Evolutionary conservation across 30 jellyfish, hydroid and myxozoan genomes (phyloP), one percentile per base, ranked within the genome.

Genomic region (Aurelia coerulea): DNA sequence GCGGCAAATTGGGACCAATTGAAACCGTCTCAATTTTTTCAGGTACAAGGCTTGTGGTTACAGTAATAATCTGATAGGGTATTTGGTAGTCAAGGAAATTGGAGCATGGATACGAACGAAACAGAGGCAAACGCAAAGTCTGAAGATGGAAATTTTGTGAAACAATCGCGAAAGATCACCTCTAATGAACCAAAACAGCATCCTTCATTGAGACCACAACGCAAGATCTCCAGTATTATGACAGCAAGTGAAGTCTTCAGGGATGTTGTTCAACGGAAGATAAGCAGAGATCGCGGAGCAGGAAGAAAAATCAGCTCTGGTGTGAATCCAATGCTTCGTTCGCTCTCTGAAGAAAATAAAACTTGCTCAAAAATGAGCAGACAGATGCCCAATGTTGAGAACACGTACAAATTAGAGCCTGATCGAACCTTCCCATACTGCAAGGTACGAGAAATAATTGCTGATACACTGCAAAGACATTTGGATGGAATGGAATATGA

Each of bases 321-420:
- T 33, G 37, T 37, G 81, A 63, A 32, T 31, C 14, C 35, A n/a
- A 19, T n/a, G 73, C 65, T 16, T 29, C 81, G 18, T 71, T 60
- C 9, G 5, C 31, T 60, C 17, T 17, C 65, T 35, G 23, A 71
- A 39, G 65, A 12, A 18, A 60, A 71, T 35, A 60, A 39, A 71
- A 33, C 1, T 18, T 46, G 56, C 2, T 15, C 56, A 29, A 59
- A 51, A 17, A 63, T 18, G 72, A 70, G 23, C 67, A 75, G 37
- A 29, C 64, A 49, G 59, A 73, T 17, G n/a, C 78, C 63, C 1
- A 59, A 59, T 29, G 60, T 83, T 19, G 92, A 83, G 72, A 83
- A 83, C 73, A 87, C 96, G 17, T 87, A 87, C 62, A 68, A 68
- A 70, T 78, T 77, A 4, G 90, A 87, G 78, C 96, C 96, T 9